These are phyloP conservation scores for Diarsia brunnea DNA, from an alignment of 2,888 invertebrate genomes.

Conservation along the genomic window DNA sequence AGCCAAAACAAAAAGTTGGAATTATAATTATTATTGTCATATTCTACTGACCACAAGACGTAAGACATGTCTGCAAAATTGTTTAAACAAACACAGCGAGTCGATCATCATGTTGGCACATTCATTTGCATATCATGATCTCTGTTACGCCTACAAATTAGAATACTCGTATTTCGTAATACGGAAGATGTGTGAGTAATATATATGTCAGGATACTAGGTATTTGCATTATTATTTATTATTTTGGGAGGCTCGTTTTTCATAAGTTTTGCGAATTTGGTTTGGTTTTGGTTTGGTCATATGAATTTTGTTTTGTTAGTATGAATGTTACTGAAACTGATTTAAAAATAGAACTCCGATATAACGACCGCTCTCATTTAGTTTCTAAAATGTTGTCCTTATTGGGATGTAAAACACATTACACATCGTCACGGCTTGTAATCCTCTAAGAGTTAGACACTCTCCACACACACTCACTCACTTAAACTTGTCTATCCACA, in stretches of 20 bases:
- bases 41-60: background rate
- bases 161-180: conserved; percentile 28
- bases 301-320: background rate
- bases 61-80: conserved; percentile 41
- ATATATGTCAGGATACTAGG: background rate
- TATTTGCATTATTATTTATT: conserved; percentile 15
- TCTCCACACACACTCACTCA: too few relatives aligned
- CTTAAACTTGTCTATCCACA: too few relatives aligned
- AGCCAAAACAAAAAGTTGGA: too few relatives aligned
- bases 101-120: conserved; percentile 39
- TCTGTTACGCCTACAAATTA: conserved; percentile 42
- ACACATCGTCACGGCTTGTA: too few relatives aligned
- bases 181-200: conserved; percentile 29
- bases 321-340: background rate
- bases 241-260: background rate
- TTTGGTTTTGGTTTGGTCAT: background rate
- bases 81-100: conserved; percentile 51
- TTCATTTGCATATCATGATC: conserved; percentile 49
- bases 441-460: too few relatives aligned
- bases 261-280: background rate
- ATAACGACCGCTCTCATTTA: background rate
- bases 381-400: background rate
- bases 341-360: background rate
- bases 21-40: too few relatives aligned
- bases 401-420: background rate